A percentile compares a stretch with the other conserved stretches of the same genome.
phyloP scores from a whole-genome alignment of 2,113 vertebrate genomes.

The Tetrao urogallus region DNA sequence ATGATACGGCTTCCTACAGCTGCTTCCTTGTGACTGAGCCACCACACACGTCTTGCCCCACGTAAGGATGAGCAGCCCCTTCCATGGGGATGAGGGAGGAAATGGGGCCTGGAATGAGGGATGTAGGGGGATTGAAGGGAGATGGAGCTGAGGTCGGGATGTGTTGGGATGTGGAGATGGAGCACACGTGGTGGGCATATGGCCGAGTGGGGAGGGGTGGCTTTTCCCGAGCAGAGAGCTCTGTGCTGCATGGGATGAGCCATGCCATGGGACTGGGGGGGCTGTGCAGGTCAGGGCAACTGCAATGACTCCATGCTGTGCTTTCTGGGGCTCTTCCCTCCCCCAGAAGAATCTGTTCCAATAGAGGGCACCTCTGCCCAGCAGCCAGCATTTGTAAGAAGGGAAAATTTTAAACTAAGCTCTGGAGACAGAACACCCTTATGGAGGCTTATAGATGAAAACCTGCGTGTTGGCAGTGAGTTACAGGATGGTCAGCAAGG shows the following conservation, averaged over 20 bases:
- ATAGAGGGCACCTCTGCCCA: not conserved
- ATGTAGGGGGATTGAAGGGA: not conserved
- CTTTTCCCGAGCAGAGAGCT: not conserved
- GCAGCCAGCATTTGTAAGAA: not conserved
- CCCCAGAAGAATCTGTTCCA: not conserved
- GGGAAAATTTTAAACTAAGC: not conserved
- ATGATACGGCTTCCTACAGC: rapidly evolving
- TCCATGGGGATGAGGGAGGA: not conserved
- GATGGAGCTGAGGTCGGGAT: not conserved
- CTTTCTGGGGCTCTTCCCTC: not conserved
- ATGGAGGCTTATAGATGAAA: not conserved
- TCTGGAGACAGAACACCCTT: conserved; percentile 4
- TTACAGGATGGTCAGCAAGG: not conserved
- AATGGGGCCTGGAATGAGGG: not conserved
- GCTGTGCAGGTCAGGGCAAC: too few species aligned
- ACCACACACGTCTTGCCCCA: rapidly evolving
- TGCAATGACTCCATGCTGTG: not conserved
- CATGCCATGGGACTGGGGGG: rapidly evolving
- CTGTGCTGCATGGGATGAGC: rapidly evolving
- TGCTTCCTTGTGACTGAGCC: not conserved
- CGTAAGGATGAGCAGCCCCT: not conserved
- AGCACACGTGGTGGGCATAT: rapidly evolving
- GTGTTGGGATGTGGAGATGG: not conserved
- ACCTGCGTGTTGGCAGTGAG: not conserved
- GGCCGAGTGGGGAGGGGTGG: not conserved